phyloP scores from a whole-genome alignment of 2,113 vertebrate genomes.

The Budorcas taxicolor region DNA sequence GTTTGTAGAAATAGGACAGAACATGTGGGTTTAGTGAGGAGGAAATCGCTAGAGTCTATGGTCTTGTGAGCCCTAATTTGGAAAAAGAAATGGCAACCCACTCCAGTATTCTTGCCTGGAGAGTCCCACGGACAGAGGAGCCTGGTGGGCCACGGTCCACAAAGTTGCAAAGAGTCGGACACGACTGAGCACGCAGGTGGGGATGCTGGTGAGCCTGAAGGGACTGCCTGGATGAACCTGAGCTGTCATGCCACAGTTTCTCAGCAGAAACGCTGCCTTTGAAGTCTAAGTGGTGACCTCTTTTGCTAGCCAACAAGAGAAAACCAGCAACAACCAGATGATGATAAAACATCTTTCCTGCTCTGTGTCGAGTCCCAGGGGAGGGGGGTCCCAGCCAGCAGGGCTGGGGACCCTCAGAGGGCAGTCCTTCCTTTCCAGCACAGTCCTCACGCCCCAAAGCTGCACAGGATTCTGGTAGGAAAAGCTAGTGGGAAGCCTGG shows the following conservation, averaged over 20 bases:
- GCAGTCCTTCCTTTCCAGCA: neutral
- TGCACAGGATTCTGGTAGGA: neutral
- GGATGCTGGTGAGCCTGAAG: neutral
- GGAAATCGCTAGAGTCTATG: neutral
- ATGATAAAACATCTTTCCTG: neutral
- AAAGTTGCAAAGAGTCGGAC: fast-evolving
- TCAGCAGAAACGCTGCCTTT: neutral
- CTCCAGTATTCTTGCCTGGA: neutral
- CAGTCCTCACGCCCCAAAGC: too few relatives aligned
- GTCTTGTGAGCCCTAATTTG: neutral
- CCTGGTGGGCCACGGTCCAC: fast-evolving
- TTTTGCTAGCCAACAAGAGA: neutral
- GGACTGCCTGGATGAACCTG: neutral
- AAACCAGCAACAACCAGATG: neutral
- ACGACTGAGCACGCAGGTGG: fast-evolving
- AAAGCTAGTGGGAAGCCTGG: neutral
- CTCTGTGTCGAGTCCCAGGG: neutral
- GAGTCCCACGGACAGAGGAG: neutral
- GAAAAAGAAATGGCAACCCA: neutral
- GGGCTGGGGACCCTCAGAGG: too few relatives aligned
- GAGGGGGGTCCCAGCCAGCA: too few relatives aligned
- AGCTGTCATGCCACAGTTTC: neutral
- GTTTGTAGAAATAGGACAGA: neutral
- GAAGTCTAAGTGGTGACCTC: neutral
- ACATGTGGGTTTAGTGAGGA: neutral